Evolutionary conservation across 53 echinoderm and acorn worm species (phyloP).

Genomic region (Astropecten irregularis): DNA sequence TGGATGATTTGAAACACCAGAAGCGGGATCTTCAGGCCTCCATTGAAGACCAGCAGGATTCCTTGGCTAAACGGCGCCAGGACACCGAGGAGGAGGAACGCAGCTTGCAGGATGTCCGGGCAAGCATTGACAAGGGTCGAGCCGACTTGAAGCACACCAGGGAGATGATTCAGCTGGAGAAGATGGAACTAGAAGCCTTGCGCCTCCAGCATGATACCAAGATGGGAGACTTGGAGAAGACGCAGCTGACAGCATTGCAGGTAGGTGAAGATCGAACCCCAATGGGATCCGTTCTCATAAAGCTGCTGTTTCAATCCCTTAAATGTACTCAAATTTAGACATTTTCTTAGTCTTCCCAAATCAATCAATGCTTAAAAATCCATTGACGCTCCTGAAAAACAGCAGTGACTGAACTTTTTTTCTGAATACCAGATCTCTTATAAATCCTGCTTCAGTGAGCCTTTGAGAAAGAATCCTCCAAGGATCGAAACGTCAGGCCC

Average conservation of each 20-base stretch:
- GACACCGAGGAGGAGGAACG: conserved; percentile 59
- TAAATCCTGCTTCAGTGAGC: too few relatives aligned
- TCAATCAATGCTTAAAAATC: too few relatives aligned
- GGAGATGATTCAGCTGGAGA: conserved; percentile 97
- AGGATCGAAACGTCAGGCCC: too few relatives aligned
- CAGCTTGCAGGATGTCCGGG: conserved; percentile 54
- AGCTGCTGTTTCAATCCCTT: too few relatives aligned
- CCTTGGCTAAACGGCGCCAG: conserved; percentile 46
- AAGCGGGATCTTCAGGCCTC: conserved; percentile 43
- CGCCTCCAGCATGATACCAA: conserved; percentile 83
- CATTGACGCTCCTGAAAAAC: too few relatives aligned
- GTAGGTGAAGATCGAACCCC: too few relatives aligned
- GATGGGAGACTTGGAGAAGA: conserved; percentile 84
- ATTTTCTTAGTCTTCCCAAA: too few relatives aligned
- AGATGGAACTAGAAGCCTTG: conserved; percentile 91
- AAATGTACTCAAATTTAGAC: too few relatives aligned
- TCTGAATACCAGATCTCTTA: too few relatives aligned
- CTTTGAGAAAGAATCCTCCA: too few relatives aligned
- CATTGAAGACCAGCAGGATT: conserved; percentile 41
- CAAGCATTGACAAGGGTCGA: conserved; percentile 72
- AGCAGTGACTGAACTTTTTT: too few relatives aligned
- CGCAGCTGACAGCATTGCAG: conserved; percentile 85
- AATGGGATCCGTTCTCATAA: not conserved
- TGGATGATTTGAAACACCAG: conserved; percentile 70
- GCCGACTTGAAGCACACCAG: conserved; percentile 91